These are phyloP conservation scores for Carcharodon carcharias DNA, from an alignment of 2,797 vertebrate species.

Conservation along the genomic window DNA sequence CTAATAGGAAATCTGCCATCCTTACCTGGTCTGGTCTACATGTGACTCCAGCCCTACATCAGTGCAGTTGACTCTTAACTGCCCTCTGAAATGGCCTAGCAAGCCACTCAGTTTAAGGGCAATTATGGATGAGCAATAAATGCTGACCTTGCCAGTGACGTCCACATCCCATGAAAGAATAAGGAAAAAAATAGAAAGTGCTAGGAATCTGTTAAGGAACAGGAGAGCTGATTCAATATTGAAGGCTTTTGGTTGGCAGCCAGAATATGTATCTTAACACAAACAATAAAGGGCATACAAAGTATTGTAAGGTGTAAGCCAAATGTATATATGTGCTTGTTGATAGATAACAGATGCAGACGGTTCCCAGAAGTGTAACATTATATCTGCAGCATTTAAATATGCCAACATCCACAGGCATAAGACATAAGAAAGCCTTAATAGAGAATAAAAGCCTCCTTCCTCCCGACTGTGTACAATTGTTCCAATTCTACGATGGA, in stretches of 20 bases:
- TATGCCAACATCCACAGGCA: background rate
- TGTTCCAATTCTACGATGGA: background rate
- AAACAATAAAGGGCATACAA: background rate
- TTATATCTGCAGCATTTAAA: background rate
- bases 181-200: background rate
- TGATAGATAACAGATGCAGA: background rate
- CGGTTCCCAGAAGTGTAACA: background rate
- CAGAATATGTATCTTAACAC: background rate
- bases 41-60: too few relatives aligned
- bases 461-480: background rate
- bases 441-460: background rate
- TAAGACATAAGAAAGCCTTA: background rate
- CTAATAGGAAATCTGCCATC: too few relatives aligned
- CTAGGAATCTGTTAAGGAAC: background rate
- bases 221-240: background rate
- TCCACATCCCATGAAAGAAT: too few relatives aligned
- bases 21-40: too few relatives aligned
- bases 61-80: too few relatives aligned
- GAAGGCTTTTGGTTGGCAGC: background rate
- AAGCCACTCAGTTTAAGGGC: too few relatives aligned
- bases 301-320: background rate
- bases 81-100: background rate
- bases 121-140: too few relatives aligned
- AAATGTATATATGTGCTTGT: background rate
- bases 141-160: too few relatives aligned